phyloP scores from a whole-genome alignment of 2,113 vertebrate genomes.

The Chloropsis hardwickii region DNA sequence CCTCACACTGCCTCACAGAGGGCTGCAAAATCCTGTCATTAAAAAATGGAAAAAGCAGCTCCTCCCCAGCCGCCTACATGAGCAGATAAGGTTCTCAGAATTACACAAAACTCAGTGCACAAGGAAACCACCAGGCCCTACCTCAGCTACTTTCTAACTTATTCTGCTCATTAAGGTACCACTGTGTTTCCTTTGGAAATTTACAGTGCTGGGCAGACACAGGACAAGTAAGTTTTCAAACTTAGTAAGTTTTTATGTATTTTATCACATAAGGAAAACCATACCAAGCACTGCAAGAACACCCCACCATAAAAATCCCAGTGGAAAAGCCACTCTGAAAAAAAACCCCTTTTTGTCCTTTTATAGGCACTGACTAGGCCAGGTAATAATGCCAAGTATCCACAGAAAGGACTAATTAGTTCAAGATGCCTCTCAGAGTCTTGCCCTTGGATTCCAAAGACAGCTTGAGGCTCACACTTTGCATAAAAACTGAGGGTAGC shows the following conservation, averaged over 20 bases:
- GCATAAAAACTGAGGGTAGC: slow-evolving; percentile 10
- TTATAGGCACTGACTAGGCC: background rate
- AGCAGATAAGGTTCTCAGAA: slow-evolving; percentile 55
- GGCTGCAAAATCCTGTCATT: slow-evolving; percentile 5
- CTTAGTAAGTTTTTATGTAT: background rate
- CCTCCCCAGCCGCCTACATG: slow-evolving; percentile 5
- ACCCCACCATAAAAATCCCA: background rate
- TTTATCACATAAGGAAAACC: slow-evolving; percentile 5
- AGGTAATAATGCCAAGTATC: slow-evolving; percentile 9
- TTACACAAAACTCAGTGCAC: background rate
- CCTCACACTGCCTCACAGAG: background rate
- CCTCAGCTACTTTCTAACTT: slow-evolving; percentile 18
- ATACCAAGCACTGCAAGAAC: background rate
- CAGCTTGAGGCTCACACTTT: background rate
- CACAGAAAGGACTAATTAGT: background rate
- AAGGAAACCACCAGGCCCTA: slow-evolving; percentile 36
- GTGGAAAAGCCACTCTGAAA: background rate
- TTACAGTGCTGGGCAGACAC: background rate
- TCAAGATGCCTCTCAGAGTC: slow-evolving; percentile 6
- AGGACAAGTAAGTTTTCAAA: background rate
- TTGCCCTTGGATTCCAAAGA: background rate
- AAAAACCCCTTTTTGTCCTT: background rate
- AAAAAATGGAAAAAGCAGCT: slow-evolving; percentile 42
- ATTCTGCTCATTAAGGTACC: background rate
- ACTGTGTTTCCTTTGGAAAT: slow-evolving; percentile 51